These are phyloP conservation scores for Cheracebus regulus DNA, from an alignment of 2,797 vertebrate species.

Conservation along the genomic window DNA sequence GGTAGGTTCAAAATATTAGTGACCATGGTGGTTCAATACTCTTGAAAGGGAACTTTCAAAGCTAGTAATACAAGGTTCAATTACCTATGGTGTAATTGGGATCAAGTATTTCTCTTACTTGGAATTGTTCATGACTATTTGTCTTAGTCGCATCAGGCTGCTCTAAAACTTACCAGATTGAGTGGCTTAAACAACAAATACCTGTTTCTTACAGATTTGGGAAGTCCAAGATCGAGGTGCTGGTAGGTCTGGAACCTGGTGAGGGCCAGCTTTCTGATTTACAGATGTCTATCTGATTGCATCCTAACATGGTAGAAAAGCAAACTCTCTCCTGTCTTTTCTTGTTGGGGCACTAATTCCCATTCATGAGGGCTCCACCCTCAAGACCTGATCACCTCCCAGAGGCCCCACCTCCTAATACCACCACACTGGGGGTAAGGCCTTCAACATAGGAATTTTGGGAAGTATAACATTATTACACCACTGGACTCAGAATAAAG, in stretches of 20 bases:
- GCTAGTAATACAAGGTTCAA: not conserved
- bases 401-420: not conserved
- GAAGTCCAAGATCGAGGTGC: not conserved
- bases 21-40: fast-evolving
- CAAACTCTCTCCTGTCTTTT: not conserved
- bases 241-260: not conserved
- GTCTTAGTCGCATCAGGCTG: not conserved
- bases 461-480: too few species aligned
- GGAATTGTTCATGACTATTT: not conserved
- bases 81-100: not conserved
- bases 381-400: not conserved
- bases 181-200: not conserved
- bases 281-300: not conserved
- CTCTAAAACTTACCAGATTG: not conserved
- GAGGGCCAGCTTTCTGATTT: not conserved
- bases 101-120: not conserved
- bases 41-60: not conserved
- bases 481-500: not conserved
- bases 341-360: not conserved
- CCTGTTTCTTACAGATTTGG: not conserved
- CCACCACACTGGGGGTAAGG: not conserved
- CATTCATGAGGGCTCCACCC: too few species aligned
- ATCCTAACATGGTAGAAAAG: not conserved
- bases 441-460: not conserved
- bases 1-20: not conserved